phyloP scores from a whole-genome alignment of 2,797 vertebrate genomes.

The Hyperoplus lanceolatus region DNA sequence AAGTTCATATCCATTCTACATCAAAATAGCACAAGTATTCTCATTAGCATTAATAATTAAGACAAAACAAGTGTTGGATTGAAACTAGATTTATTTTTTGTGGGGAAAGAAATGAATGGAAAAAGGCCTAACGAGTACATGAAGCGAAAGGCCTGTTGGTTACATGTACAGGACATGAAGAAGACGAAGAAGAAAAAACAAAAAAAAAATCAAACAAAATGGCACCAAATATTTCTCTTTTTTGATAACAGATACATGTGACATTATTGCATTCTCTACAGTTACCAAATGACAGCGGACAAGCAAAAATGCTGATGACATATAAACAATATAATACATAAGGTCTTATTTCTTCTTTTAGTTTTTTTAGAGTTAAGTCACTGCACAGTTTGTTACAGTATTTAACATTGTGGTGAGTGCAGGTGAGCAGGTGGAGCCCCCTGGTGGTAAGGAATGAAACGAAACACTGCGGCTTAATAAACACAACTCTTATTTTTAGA shows the following conservation, averaged over 20 bases:
- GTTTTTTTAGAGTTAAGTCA: slow-evolving; percentile 66
- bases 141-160: slow-evolving; percentile 53
- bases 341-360: background rate
- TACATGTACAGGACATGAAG: slow-evolving; percentile 39
- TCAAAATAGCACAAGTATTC: background rate
- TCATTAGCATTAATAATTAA: background rate
- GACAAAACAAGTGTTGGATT: slow-evolving; percentile 39
- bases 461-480: slow-evolving; percentile 49
- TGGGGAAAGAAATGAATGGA: slow-evolving; percentile 50
- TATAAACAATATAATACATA: slow-evolving; percentile 84
- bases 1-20: too few species aligned
- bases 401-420: slow-evolving; percentile 59
- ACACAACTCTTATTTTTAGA: slow-evolving; percentile 10
- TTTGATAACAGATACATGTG: slow-evolving; percentile 72
- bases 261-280: slow-evolving; percentile 75
- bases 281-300: slow-evolving; percentile 63
- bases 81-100: slow-evolving; percentile 76
- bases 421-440: slow-evolving; percentile 58
- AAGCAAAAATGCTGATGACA: slow-evolving; percentile 67
- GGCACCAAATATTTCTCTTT: slow-evolving; percentile 70
- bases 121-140: slow-evolving; percentile 30
- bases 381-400: slow-evolving; percentile 69
- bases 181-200: slow-evolving; percentile 2
- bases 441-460: slow-evolving; percentile 80
- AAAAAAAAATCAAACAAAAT: slow-evolving; percentile 63